phyloP scores from a whole-genome alignment of 2,888 invertebrate genomes.

The Chrysolina oricalcia region DNA sequence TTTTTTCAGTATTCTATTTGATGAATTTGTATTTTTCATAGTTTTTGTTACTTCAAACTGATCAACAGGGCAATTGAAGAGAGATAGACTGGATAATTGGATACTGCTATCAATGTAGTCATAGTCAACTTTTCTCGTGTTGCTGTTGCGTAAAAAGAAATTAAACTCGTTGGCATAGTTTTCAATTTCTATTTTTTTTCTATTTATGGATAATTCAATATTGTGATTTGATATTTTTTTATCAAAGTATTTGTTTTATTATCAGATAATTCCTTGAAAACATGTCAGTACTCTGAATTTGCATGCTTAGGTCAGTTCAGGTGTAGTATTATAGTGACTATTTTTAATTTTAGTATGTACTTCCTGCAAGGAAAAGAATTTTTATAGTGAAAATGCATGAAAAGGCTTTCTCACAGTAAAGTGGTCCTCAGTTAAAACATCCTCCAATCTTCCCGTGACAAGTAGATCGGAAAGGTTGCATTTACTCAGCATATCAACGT shows the following conservation, averaged over 20 bases:
- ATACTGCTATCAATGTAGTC: neutral
- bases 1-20: neutral
- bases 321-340: neutral
- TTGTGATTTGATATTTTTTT: neutral
- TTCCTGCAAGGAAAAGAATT: neutral
- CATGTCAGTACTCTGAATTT: neutral
- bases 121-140: neutral
- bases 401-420: neutral
- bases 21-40: neutral
- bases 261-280: neutral
- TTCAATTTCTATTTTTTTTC: neutral
- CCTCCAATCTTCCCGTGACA: neutral
- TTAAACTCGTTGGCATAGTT: neutral
- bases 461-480: neutral
- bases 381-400: neutral
- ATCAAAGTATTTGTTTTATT: slow-evolving; percentile 1
- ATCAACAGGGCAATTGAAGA: neutral
- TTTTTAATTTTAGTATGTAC: neutral
- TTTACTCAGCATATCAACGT: slow-evolving; percentile 10
- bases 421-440: neutral
- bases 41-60: neutral
- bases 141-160: neutral
- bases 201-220: neutral
- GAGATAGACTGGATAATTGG: neutral
- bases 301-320: neutral